Base-by-base conservation (phyloP, 2,113 vertebrate species). In the Callipepla californica region DNA sequence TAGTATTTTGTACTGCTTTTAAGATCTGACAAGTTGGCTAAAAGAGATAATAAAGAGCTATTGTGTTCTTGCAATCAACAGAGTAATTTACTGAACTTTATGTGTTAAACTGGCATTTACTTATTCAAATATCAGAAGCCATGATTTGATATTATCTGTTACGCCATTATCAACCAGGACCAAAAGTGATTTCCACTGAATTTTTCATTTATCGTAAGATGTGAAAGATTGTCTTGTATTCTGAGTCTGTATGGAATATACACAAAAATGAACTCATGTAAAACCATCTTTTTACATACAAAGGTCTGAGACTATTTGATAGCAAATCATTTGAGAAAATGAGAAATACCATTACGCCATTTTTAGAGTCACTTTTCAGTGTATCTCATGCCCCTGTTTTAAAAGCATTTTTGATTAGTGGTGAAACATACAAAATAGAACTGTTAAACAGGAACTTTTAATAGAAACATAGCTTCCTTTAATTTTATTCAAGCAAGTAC, bases 341-440 rank as follows among this genome's bases (percentile, higher is more conserved):
- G 53, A 79, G 45, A 85, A 84, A 78, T 47, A 28, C 25, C 44
- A 14, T 50, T 48, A 67, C 93, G 67, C 62, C 47, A 38, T 85
- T 93, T 93, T 83, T 76, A 81, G 53, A 72, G 79, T 74, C 73
- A 87, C 51, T 81, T 96, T 93, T 90, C 67, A 89, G 34, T 53
- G 6, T 81, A 66, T 76, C 38, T 70, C 21, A 26, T 40, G 9
- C 19, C 30, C 5, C 16, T 67, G 6, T 55, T 91, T 90, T 77
- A 80, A 94, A 91, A 62, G 11, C 34, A 57, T 51, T 80, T 83
- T n/a, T 0, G 1, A 36, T 89, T 72, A 32, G 22, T 76, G 30
- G 30, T 90, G 45, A 53, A 63, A 44, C 9, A 51, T 89, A 55
- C 61, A 79, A 90, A 80, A 63, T 47, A 3, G 50, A 34, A 9